Evolutionary conservation across 2,797 vertebrate species (phyloP).

Genomic region (Sebastiscus albofasciatus): DNA sequence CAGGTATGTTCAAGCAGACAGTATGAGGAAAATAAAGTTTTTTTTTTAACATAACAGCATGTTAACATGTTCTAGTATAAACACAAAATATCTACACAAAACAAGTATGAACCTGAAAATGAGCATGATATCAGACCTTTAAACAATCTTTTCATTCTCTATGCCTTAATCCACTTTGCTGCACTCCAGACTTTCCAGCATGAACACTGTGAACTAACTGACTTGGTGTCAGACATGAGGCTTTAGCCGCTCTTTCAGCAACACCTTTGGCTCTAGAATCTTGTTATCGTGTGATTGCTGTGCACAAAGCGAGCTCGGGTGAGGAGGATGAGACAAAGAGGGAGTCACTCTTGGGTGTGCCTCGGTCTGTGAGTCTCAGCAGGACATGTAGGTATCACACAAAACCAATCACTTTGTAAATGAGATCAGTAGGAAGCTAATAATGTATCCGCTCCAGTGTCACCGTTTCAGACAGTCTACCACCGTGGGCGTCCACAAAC

Average conservation of each 20-base stretch:
- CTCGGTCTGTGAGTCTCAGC: slow-evolving; percentile 52
- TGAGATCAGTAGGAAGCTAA: slow-evolving; percentile 74
- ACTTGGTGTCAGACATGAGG: background rate
- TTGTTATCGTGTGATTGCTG: slow-evolving; percentile 9
- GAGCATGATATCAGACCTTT: too few relatives aligned
- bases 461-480: slow-evolving; percentile 40
- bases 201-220: background rate
- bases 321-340: slow-evolving; percentile 25
- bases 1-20: too few relatives aligned
- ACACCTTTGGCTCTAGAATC: slow-evolving; percentile 5
- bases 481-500: slow-evolving; percentile 39
- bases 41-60: too few relatives aligned
- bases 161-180: background rate
- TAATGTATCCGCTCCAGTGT: slow-evolving; percentile 58
- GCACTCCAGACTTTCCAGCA: background rate
- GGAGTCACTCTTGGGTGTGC: slow-evolving; percentile 23
- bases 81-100: background rate
- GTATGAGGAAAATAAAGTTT: too few relatives aligned
- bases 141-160: background rate
- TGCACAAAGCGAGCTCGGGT: slow-evolving; percentile 9
- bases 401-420: slow-evolving; percentile 77
- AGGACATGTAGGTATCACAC: slow-evolving; percentile 54
- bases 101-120: too few relatives aligned
- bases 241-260: background rate
- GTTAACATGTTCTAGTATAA: too few relatives aligned